These are phyloP conservation scores for Climacteris rufus DNA, from an alignment of 2,113 vertebrate species.

Conservation along the genomic window DNA sequence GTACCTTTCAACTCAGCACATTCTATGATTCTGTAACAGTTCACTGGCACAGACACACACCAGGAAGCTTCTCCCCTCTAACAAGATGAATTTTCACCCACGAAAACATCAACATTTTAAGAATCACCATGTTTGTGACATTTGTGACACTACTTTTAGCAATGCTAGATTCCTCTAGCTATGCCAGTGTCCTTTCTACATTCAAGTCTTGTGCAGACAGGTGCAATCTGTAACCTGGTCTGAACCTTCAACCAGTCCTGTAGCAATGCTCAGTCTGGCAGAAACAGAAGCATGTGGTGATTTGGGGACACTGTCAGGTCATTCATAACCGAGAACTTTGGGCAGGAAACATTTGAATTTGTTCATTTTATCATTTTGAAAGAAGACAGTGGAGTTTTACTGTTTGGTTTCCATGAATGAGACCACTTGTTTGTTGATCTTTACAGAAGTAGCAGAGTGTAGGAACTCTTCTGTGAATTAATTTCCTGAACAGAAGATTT, in stretches of 20 bases:
- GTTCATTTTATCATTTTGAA: background rate
- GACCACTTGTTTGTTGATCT: background rate
- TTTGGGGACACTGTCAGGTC: background rate
- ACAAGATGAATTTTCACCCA: background rate
- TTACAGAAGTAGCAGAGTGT: background rate
- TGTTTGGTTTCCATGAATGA: background rate
- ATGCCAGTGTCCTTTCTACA: background rate
- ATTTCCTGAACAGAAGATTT: background rate
- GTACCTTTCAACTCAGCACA: background rate
- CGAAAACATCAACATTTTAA: background rate
- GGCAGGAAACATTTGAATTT: background rate
- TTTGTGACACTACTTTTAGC: background rate
- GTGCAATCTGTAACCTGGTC: background rate
- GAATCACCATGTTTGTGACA: background rate
- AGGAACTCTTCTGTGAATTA: background rate
- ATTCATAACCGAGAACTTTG: background rate
- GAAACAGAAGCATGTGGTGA: rapidly evolving
- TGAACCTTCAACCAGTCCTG: background rate
- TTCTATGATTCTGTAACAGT: background rate
- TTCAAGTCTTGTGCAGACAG: background rate
- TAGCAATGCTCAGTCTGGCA: background rate
- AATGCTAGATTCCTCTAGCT: background rate
- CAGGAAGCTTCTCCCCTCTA: background rate
- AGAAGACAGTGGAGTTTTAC: background rate
- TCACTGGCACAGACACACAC: background rate